Evolutionary conservation across 2,888 invertebrate species (phyloP), one percentile per base, ranked within the genome.

Genomic region (Brenthis daphne): DNA sequence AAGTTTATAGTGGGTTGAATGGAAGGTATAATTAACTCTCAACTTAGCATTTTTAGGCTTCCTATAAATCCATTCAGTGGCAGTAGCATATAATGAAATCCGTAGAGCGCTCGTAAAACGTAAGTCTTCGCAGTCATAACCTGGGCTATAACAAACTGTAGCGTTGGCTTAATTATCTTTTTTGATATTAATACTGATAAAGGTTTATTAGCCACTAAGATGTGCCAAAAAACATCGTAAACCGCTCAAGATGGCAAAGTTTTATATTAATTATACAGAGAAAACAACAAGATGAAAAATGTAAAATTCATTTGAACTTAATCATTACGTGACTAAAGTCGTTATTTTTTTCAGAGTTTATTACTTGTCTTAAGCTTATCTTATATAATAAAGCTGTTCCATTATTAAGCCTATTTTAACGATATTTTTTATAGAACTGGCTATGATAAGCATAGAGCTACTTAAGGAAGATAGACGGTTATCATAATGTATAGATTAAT

Each of bases 111-210:
- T 68, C 73, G 71, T 79, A 77, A 77, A 77, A 51, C 67, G 64
- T 70, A 58, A 24, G 20, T 58, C 33, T 53, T 57, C 69, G 68
- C 67, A 77, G 73, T 63, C 57, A 67, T 72, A 77, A 78, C 68
- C 75, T 73, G 72, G 61, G 69, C 68, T 64, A 68, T 69, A 67
- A 69, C 55, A 48, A 51, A 65, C 51, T 24, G 66, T 57, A 66
- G 67, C 33, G 60, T 72, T 65, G 60, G 69, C 64, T 76, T 80
- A 79, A 82, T 81, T 81, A 81, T 76, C 72, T 65, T 77, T 80
- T 80, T 79, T 81, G 77, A 81, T 81, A 69, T 68, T 33, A 37
- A 61, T 37, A 73, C 69, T 67, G 80, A 82, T 83, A 81, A 80
- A 79, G 69, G 67, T 76, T 75, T 77, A 77, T 77, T 75, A 64